Base-by-base conservation (phyloP, 2,888 invertebrate genomes). In the Microctonus brassicae region DNA sequence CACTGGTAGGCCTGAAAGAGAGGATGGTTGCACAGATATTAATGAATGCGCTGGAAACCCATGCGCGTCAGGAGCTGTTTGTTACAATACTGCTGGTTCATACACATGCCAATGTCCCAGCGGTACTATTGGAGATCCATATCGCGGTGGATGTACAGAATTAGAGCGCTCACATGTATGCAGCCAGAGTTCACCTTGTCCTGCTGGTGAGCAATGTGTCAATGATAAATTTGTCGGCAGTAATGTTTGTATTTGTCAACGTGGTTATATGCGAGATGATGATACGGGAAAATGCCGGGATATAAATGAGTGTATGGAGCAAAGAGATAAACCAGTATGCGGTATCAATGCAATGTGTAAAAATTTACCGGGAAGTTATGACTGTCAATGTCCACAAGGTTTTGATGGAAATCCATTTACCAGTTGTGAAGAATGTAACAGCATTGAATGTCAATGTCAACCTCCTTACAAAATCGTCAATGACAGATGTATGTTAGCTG, bases 311-410 rank as follows among this genome's bases (percentile, higher is more conserved):
- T 97, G 97, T 83, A 91, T 92, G 3, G 93, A 93, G 79, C 89
- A 92, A 33, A 88, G 91, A 68, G 93, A 93, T 69, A 94, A 94
- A 78, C 92, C 94, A 2, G 93, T 95, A 20, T 97, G 97, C 87
- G 97, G 97, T 0, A 88, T 95, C 26, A 96, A 96, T 87, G 96
- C 97, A 0, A 91, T 96, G 70, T 97, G 97, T 83, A 96, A 95
- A 86, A 97, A 97, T 88, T 89, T 97, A 64, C 97, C 97, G 0
- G 97, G 97, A 60, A 96, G 96, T 83, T 97, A 97, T 84, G 96
- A 96, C 88, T 97, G 97, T 80, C 94, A 95, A 82, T 97, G 97
- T 82, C 94, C 96, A 0, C 90, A 92, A 33, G 96, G 95, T 36
- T 96, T 94, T 84, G 95, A 94, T 82, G 97, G 97, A 57, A 97